phyloP scores from a whole-genome alignment of 2,797 vertebrate species.

The Geotrypetes seraphini region DNA sequence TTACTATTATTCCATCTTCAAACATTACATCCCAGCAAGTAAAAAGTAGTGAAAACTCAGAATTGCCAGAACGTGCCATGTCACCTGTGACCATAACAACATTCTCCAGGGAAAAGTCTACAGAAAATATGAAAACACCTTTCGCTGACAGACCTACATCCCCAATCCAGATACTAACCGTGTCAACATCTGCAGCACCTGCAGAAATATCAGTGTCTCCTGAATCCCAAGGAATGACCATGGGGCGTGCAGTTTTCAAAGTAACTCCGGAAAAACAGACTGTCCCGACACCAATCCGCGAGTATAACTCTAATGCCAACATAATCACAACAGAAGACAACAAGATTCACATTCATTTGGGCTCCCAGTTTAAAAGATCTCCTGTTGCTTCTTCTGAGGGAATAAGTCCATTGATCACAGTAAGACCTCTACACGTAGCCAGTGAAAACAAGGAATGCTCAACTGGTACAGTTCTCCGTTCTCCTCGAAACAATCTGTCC shows the following conservation, averaged over 20 bases:
- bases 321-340: constrained; percentile 94
- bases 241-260: constrained; percentile 72
- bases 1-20: constrained; percentile 85
- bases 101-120: constrained; percentile 73
- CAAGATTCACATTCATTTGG: constrained; percentile 93
- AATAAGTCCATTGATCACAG: constrained; percentile 48
- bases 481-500: constrained; percentile 55
- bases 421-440: constrained; percentile 58
- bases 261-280: constrained; percentile 76
- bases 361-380: constrained; percentile 72
- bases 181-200: constrained; percentile 69
- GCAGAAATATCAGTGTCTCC: constrained; percentile 54
- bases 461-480: constrained; percentile 73
- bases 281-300: constrained; percentile 55
- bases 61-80: constrained; percentile 58
- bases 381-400: constrained; percentile 39
- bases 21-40: constrained; percentile 52
- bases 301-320: constrained; percentile 71
- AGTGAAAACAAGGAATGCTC: constrained; percentile 67
- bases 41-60: constrained; percentile 40
- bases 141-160: constrained; percentile 57
- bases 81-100: constrained; percentile 89
- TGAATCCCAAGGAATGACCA: constrained; percentile 55
- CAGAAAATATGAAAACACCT: constrained; percentile 45
- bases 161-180: constrained; percentile 84